Conservation (phyloP, 2,113 vertebrate genomes). For the Colinus virginianus region DNA sequence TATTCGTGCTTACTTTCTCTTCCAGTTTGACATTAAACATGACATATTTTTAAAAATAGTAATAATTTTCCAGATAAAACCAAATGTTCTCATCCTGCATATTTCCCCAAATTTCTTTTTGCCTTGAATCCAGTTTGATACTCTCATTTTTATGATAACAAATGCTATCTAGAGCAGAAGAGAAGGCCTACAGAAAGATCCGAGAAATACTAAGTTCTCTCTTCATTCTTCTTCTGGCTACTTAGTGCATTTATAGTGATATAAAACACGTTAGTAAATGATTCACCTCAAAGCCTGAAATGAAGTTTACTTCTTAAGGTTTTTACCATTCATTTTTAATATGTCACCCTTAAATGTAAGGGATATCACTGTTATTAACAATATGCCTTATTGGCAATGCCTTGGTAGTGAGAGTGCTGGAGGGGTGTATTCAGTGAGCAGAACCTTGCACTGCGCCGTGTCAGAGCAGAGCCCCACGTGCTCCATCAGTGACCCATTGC, state of each 20-base stretch:
- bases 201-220: not conserved
- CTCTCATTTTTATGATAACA: not conserved
- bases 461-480: not conserved
- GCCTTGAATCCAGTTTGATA: not conserved
- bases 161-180: not conserved
- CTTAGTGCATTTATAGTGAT: accelerated
- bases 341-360: not conserved
- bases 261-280: not conserved
- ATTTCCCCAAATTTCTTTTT: not conserved
- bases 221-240: not conserved
- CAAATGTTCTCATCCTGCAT: not conserved
- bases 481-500: no score
- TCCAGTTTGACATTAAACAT: not conserved
- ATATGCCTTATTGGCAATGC: not conserved
- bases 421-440: not conserved
- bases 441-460: not conserved
- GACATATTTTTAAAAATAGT: not conserved
- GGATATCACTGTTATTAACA: not conserved
- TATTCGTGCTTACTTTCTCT: not conserved
- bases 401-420: not conserved
- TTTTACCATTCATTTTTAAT: not conserved
- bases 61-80: not conserved
- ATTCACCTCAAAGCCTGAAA: not conserved
- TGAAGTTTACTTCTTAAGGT: not conserved
- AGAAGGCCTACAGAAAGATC: not conserved